Evolutionary conservation across 2,797 vertebrate species (phyloP).

Genomic region (Pristis pectinata): DNA sequence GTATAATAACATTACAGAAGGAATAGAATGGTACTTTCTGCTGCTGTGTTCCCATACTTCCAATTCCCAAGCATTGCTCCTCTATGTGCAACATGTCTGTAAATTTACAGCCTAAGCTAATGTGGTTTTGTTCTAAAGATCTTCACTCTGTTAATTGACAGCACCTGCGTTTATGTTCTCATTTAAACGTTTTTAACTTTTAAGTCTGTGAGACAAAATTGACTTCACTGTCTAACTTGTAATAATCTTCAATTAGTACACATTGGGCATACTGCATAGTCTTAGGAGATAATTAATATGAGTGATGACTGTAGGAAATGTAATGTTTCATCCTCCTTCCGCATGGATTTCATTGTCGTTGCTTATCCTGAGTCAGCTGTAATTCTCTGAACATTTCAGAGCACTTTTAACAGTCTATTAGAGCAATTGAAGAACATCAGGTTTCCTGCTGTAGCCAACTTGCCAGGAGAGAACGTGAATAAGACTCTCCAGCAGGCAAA

Average conservation of each 20-base stretch:
- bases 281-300: conserved; percentile 6
- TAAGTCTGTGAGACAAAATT: not conserved
- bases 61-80: not conserved
- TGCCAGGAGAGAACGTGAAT: conserved; percentile 11
- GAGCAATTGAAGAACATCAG: not conserved
- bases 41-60: not conserved
- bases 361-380: conserved; percentile 25
- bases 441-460: conserved; percentile 9
- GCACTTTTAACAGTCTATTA: not conserved
- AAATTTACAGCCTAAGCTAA: not conserved
- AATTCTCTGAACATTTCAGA: not conserved
- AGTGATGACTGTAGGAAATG: conserved; percentile 1
- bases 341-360: not conserved
- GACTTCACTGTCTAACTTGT: not conserved
- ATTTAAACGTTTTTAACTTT: not conserved
- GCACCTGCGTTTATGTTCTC: not conserved
- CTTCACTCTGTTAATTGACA: not conserved
- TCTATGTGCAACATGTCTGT: not conserved
- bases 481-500: not conserved
- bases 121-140: not conserved
- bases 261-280: not conserved
- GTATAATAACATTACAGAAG: not conserved
- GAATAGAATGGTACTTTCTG: not conserved
- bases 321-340: conserved; percentile 35
- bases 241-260: not conserved